phyloP scores from a whole-genome alignment of 2,888 invertebrate species.

The Spatulosminthurus flaviceps region DNA sequence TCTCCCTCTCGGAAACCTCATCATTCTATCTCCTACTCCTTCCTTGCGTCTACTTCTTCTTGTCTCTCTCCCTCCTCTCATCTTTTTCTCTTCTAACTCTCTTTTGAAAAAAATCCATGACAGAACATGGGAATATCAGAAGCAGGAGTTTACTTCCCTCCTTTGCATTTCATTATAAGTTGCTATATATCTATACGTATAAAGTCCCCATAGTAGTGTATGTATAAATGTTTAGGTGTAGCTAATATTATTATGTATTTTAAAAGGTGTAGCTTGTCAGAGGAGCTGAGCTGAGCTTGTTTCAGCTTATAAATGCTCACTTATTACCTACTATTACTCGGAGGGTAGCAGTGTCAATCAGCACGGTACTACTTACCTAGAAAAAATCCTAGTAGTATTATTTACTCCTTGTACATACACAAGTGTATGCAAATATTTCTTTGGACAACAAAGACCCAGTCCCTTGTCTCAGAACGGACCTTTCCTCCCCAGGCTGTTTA shows the following conservation, averaged over 20 bases:
- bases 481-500: too few relatives aligned
- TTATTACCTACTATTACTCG: neutral
- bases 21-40: neutral
- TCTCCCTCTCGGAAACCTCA: neutral
- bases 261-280: constrained; percentile 32
- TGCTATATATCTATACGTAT: neutral
- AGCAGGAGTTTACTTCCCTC: constrained; percentile 28
- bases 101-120: too few relatives aligned
- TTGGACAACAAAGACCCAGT: too few relatives aligned
- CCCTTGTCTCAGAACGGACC: too few relatives aligned
- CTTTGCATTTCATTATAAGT: constrained; percentile 33
- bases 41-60: neutral
- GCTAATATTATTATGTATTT: neutral
- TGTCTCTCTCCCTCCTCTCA: constrained; percentile 12
- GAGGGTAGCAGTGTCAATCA: neutral
- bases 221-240: neutral
- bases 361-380: too few relatives aligned
- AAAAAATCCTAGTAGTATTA: too few relatives aligned
- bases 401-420: too few relatives aligned
- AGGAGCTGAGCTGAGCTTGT: constrained; percentile 39
- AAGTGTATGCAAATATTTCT: too few relatives aligned
- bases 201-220: neutral
- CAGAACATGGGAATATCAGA: too few relatives aligned
- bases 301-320: constrained; percentile 1
- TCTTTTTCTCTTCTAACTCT: neutral